phyloP scores from a whole-genome alignment of 2,888 invertebrate species.

The Caradrina kadenii region DNA sequence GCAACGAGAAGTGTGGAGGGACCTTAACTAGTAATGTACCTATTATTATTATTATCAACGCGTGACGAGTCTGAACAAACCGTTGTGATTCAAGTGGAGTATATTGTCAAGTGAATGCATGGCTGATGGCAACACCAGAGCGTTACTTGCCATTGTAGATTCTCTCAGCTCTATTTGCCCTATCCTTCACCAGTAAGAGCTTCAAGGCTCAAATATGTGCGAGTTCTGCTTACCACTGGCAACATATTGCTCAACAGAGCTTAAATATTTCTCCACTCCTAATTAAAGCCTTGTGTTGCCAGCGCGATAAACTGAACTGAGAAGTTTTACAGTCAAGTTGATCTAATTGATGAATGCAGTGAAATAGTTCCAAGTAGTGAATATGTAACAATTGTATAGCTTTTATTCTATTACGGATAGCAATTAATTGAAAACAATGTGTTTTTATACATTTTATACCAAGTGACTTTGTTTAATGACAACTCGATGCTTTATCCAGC shows the following conservation, averaged over 20 bases:
- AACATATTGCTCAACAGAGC: slow-evolving; percentile 18
- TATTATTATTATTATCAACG: not conserved
- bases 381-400: slow-evolving; percentile 16
- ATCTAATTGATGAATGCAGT: slow-evolving; percentile 1
- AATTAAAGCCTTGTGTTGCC: slow-evolving; percentile 32
- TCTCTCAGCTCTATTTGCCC: not conserved
- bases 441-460: slow-evolving; percentile 28
- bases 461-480: not conserved
- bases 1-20: slow-evolving; percentile 16
- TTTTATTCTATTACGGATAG: not conserved
- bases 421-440: slow-evolving; percentile 1
- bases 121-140: slow-evolving; percentile 2
- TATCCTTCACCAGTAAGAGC: not conserved
- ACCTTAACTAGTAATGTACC: slow-evolving; percentile 3
- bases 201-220: not conserved
- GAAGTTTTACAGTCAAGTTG: not conserved
- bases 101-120: not conserved
- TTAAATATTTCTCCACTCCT: slow-evolving; percentile 9
- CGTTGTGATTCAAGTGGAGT: not conserved
- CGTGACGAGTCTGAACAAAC: slow-evolving; percentile 27
- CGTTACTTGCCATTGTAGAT: not conserved
- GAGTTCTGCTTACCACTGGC: slow-evolving; percentile 8
- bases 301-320: not conserved
- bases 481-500: not conserved
- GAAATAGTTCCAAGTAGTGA: slow-evolving; percentile 16